A percentile compares a stretch with the other conserved stretches of the same genome.
Evolutionary conservation across 2,797 vertebrate genomes (phyloP).

Genomic region (Eutrigla gurnardus): DNA sequence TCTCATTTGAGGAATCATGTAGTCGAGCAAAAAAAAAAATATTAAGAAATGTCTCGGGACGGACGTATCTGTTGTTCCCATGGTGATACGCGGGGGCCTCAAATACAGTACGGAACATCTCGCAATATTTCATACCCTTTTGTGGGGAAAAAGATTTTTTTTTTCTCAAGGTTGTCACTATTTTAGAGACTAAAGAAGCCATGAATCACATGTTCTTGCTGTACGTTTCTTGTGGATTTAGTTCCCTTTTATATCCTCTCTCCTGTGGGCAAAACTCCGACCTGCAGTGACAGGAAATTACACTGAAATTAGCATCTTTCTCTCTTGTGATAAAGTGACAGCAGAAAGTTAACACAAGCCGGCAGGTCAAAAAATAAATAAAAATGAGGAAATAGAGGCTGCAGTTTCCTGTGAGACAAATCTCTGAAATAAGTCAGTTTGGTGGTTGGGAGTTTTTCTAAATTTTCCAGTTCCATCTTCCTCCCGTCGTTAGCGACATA

Average conservation of each 20-base stretch:
- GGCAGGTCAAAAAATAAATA: neutral
- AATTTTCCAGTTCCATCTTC: constrained; percentile 13
- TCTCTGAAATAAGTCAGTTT: neutral
- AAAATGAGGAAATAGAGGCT: neutral
- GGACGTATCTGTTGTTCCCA: constrained; percentile 20
- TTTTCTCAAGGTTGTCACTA: neutral
- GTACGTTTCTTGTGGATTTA: neutral
- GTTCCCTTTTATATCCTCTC: neutral
- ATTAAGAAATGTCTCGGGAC: constrained; percentile 8
- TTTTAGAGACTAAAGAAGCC: constrained; percentile 2
- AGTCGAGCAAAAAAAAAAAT: constrained; percentile 4
- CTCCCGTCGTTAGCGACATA: constrained; percentile 30
- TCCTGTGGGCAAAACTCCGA: neutral
- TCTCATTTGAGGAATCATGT: constrained; percentile 36
- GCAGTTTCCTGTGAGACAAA: neutral
- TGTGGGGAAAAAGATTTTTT: neutral
- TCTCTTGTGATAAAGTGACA: neutral
- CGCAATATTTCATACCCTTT: neutral
- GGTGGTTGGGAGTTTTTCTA: neutral
- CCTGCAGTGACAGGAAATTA: constrained; percentile 14
- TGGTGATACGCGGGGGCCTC: constrained; percentile 19
- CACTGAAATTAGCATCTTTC: constrained; percentile 1
- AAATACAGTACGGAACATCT: constrained; percentile 22
- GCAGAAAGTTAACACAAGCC: neutral
- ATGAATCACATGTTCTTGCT: neutral